Conservation (phyloP, 2,888 invertebrate genomes). For the Tipula vernalis region DNA sequence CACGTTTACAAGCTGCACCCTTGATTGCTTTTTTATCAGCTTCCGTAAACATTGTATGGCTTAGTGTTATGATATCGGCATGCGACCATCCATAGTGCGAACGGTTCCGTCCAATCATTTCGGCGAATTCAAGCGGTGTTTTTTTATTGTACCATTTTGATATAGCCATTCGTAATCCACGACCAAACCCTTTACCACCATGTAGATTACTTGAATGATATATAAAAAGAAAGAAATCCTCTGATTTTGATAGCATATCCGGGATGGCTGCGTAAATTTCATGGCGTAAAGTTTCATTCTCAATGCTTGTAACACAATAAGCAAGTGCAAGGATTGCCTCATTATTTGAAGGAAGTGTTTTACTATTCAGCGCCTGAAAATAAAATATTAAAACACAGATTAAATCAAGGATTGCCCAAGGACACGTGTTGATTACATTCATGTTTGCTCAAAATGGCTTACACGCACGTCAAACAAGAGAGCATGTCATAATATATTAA, state of each 20-base stretch:
- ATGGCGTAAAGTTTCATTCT: neutral
- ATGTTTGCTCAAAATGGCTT: neutral
- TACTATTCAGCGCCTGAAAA: neutral
- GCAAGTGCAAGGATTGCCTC: constrained; percentile 4
- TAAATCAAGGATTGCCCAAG: neutral
- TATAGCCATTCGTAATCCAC: neutral
- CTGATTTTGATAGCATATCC: neutral
- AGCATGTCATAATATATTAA: neutral
- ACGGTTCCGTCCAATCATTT: neutral
- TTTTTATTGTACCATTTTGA: neutral
- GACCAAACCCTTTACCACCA: constrained; percentile 6
- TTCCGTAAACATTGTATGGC: neutral
- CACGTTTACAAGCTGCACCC: neutral
- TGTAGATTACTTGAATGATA: neutral
- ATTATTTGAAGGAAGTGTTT: neutral
- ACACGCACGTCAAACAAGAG: neutral
- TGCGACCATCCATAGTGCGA: neutral
- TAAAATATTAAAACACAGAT: neutral
- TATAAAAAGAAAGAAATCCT: constrained; percentile 8
- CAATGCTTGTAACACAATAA: neutral
- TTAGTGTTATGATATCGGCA: neutral
- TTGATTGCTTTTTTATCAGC: neutral
- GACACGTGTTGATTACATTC: neutral
- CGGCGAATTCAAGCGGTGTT: neutral
- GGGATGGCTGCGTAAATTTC: neutral